Conservation (phyloP, 2,797 vertebrate genomes). For the Acrossocheilus wenchowensis region DNA sequence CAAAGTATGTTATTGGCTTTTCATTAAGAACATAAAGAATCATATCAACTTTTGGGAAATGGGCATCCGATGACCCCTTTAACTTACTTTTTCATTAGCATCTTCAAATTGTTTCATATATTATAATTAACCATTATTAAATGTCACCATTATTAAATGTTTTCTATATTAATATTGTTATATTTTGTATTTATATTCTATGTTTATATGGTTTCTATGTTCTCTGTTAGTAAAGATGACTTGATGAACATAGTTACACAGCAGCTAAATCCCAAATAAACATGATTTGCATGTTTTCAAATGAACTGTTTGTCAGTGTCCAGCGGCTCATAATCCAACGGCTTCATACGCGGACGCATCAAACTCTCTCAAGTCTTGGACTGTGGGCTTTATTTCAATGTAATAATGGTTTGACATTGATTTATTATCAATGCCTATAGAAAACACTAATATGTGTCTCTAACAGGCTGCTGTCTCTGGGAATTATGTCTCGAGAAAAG, state of each 20-base stretch:
- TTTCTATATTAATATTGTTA: no score
- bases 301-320: neutral
- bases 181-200: neutral
- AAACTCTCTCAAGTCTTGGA: neutral
- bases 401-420: neutral
- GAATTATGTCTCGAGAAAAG: neutral
- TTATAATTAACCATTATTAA: no score
- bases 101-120: no score
- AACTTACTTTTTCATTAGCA: no score
- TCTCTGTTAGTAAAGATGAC: neutral
- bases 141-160: no score
- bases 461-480: neutral
- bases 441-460: neutral
- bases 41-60: no score
- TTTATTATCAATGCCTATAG: neutral
- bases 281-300: neutral
- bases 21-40: no score
- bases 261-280: neutral
- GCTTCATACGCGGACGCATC: neutral
- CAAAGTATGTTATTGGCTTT: no score
- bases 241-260: neutral
- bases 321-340: neutral
- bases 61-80: no score
- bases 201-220: no score
- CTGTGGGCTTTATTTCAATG: neutral